Percentiles rank a stretch among this genome's conserved stretches.
phyloP scores from a whole-genome alignment of 2,797 vertebrate species.

The Parotocinclus haroldoi region DNA sequence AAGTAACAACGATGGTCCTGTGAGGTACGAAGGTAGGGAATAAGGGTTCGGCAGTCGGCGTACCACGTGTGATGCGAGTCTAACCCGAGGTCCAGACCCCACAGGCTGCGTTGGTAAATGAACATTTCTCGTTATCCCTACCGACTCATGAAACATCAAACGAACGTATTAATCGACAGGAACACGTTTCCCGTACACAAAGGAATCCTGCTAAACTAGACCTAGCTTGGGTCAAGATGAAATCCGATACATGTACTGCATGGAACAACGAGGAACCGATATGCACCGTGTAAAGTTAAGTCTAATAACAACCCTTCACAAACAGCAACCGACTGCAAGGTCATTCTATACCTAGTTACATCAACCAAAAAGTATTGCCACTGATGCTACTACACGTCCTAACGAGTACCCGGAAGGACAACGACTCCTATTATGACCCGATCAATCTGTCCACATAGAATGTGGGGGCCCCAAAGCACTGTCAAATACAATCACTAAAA shows the following conservation, averaged over 20 bases:
- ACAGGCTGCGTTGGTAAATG: slow-evolving; percentile 35
- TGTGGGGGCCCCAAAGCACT: slow-evolving; percentile 56
- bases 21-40: too few relatives aligned
- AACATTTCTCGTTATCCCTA: slow-evolving; percentile 16
- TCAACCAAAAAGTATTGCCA: slow-evolving; percentile 35
- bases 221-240: slow-evolving; percentile 12
- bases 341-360: slow-evolving; percentile 34
- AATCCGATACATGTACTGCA: slow-evolving; percentile 8
- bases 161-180: slow-evolving; percentile 1
- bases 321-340: slow-evolving; percentile 13
- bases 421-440: slow-evolving; percentile 16
- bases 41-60: slow-evolving; percentile 5
- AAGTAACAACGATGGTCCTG: slow-evolving; percentile 12
- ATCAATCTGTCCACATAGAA: slow-evolving; percentile 37
- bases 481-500: slow-evolving; percentile 65
- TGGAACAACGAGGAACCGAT: slow-evolving; percentile 2
- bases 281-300: slow-evolving; percentile 21
- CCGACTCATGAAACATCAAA: slow-evolving; percentile 25
- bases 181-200: too few relatives aligned
- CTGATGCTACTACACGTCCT: slow-evolving; percentile 38
- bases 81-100: slow-evolving; percentile 32
- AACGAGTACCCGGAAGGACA: slow-evolving; percentile 19
- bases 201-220: slow-evolving; percentile 31
- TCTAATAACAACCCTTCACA: slow-evolving; percentile 33
- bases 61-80: slow-evolving; percentile 24